These are phyloP conservation scores for Mactromeris polynyma DNA, from an alignment of 2,888 invertebrate species.

Conservation along the genomic window DNA sequence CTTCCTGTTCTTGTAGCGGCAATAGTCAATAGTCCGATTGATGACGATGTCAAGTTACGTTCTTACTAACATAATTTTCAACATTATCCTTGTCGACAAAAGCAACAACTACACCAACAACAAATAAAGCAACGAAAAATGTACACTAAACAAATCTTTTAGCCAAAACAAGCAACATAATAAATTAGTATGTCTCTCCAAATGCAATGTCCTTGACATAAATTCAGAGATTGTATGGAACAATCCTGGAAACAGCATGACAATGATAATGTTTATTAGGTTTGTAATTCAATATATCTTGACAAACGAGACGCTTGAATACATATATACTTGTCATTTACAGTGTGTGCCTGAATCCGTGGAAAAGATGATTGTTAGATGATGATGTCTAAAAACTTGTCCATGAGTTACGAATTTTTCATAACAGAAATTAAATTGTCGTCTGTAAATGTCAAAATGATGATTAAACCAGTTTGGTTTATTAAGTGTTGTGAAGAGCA, in stretches of 20 bases:
- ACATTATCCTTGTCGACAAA: too few species aligned
- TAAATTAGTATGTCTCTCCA: too few species aligned
- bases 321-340: neutral
- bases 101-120: too few species aligned
- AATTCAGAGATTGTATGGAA: neutral
- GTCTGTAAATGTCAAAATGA: neutral
- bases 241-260: neutral
- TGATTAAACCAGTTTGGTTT: too few species aligned
- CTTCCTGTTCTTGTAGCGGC: neutral
- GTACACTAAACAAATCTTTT: too few species aligned
- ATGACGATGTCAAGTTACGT: neutral
- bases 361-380: neutral
- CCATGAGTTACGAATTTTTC: neutral
- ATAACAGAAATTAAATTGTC: neutral
- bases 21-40: neutral
- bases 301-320: neutral
- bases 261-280: neutral
- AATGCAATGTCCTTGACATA: neutral
- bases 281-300: neutral
- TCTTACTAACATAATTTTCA: neutral
- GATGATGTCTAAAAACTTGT: neutral
- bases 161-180: too few species aligned
- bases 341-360: neutral
- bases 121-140: too few species aligned
- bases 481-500: too few species aligned